phyloP scores from a whole-genome alignment of 1,140 invertebrate genomes.

The Leptinotarsa lineolata region DNA sequence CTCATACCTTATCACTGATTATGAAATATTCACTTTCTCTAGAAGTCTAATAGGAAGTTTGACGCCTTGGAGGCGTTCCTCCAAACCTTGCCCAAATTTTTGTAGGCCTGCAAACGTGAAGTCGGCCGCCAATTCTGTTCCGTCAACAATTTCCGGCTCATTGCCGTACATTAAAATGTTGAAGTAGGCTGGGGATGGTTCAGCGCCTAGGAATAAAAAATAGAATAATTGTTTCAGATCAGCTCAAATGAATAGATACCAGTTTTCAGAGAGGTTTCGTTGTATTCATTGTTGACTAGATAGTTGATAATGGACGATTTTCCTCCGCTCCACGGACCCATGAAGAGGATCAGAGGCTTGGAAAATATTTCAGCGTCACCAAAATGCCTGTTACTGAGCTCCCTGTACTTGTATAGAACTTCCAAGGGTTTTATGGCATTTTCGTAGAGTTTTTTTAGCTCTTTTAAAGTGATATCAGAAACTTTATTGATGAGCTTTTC shows the following conservation, averaged over 20 bases:
- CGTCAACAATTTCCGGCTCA: conserved; percentile 81
- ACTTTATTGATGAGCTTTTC: conserved; percentile 75
- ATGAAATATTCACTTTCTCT: conserved; percentile 72
- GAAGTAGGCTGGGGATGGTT: conserved; percentile 92
- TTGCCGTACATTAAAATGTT: conserved; percentile 90
- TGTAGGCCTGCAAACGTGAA: conserved; percentile 92
- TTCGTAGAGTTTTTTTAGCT: conserved; percentile 87
- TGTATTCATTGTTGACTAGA: conserved; percentile 84
- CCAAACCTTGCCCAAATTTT: conserved; percentile 91
- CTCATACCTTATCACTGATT: conserved; percentile 26
- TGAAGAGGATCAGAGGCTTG: conserved; percentile 88
- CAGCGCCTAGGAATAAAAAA: conserved; percentile 71
- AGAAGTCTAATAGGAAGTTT: conserved; percentile 82
- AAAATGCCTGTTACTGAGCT: conserved; percentile 89
- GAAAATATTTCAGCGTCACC: conserved; percentile 95
- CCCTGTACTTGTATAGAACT: conserved; percentile 86
- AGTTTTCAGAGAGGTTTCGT: conserved; percentile 78
- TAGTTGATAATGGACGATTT: conserved; percentile 95
- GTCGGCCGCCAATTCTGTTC: conserved; percentile 89
- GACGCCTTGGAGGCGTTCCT: conserved; percentile 84
- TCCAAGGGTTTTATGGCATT: conserved; percentile 88
- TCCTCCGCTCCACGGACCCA: conserved; percentile 95
- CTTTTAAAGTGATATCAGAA: conserved; percentile 77
- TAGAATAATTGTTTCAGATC: not conserved
- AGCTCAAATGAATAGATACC: conserved; percentile 62